Conservation (phyloP, 2,888 invertebrate species). For the Cremastinae sp. region DNA sequence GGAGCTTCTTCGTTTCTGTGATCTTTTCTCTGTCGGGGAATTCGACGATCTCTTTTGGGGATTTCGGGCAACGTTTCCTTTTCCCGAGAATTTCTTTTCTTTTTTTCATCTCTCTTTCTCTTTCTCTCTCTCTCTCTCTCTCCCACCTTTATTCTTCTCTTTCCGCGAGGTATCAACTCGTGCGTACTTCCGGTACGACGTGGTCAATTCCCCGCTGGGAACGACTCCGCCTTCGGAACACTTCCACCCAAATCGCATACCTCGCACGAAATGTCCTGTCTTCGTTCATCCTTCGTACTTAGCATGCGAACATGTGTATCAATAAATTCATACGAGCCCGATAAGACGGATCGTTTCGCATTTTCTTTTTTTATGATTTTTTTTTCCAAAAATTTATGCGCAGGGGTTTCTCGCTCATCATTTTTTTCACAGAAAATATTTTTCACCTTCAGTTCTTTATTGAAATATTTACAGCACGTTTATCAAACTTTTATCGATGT, state of each 20-base stretch:
- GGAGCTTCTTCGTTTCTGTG: background rate
- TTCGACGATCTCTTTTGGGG: conserved; percentile 45
- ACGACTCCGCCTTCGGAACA: conserved; percentile 1
- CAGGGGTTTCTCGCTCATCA: background rate
- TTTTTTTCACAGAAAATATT: background rate
- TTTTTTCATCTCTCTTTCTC: conserved; percentile 35
- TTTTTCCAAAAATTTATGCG: background rate
- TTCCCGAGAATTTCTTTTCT: conserved; percentile 32
- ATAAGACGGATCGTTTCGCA: background rate
- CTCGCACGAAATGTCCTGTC: background rate
- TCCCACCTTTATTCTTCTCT: conserved; percentile 28
- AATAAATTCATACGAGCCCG: conserved; percentile 9
- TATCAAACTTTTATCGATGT: no score
- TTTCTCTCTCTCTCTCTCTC: conserved; percentile 7
- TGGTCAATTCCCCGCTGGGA: conserved; percentile 53
- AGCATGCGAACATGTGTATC: conserved; percentile 9
- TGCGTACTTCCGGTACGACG: conserved; percentile 50
- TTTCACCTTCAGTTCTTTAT: no score
- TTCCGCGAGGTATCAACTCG: conserved; percentile 50
- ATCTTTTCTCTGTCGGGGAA: conserved; percentile 9
- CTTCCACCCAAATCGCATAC: conserved; percentile 31
- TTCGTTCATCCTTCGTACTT: background rate
- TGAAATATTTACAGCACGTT: no score
- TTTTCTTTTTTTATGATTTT: conserved; percentile 6
- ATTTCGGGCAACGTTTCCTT: conserved; percentile 24